Conservation (phyloP, 2,113 vertebrate genomes). For the Larimichthys polyactis region DNA sequence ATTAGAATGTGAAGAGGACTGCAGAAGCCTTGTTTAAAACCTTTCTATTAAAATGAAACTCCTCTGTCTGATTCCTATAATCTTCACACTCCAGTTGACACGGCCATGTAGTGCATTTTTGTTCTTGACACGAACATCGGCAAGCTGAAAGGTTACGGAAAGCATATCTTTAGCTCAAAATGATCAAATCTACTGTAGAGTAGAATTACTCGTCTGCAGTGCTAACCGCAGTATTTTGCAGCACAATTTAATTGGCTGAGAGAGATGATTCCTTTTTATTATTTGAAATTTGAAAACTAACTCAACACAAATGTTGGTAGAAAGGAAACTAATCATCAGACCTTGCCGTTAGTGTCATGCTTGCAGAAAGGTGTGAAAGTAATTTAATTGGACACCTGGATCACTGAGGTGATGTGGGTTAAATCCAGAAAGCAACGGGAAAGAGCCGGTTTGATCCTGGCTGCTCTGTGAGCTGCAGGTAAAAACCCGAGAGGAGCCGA, state of each 20-base stretch:
- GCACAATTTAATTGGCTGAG: neutral
- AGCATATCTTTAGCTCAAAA: neutral
- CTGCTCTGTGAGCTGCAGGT: neutral
- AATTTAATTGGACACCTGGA: constrained; percentile 11
- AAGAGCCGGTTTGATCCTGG: neutral
- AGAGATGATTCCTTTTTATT: neutral
- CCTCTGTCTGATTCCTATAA: constrained; percentile 16
- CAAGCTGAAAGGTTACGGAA: neutral
- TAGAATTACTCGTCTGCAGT: neutral
- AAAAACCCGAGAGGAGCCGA: neutral
- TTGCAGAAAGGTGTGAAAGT: constrained; percentile 9
- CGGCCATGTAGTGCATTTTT: neutral
- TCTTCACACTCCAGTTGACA: neutral
- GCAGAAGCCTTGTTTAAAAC: constrained; percentile 8
- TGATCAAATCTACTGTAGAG: neutral
- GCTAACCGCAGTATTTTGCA: neutral
- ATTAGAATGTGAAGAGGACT: constrained; percentile 4
- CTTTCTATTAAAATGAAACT: constrained; percentile 3
- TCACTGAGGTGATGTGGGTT: constrained; percentile 24
- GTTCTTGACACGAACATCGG: neutral
- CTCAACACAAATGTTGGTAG: neutral
- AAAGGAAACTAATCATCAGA: neutral
- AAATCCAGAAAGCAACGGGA: constrained; percentile 5
- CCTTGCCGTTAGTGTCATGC: neutral
- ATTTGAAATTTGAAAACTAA: neutral